Conservation (phyloP, 2,797 vertebrate genomes). For the Neoniphon sammara region DNA sequence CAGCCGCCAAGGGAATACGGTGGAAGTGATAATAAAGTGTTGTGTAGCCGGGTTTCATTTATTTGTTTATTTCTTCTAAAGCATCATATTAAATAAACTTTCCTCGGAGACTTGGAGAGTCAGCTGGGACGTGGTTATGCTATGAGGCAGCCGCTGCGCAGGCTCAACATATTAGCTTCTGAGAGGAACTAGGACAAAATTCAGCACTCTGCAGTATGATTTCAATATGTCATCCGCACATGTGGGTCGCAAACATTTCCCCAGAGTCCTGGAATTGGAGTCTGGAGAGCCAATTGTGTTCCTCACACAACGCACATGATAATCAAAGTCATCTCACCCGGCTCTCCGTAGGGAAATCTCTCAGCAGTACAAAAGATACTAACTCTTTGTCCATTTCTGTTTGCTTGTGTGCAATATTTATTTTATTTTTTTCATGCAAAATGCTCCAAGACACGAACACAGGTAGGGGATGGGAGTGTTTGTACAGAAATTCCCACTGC, state of each 20-base stretch:
- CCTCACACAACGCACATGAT: slow-evolving; percentile 17
- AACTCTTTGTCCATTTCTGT: slow-evolving; percentile 17
- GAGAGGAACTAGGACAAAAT: slow-evolving; percentile 53
- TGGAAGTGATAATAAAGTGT: slow-evolving; percentile 56
- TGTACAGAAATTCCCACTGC: slow-evolving; percentile 31
- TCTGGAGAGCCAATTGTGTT: slow-evolving; percentile 41
- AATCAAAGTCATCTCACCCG: slow-evolving; percentile 41
- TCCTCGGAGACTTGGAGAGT: slow-evolving; percentile 63
- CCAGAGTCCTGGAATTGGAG: slow-evolving; percentile 31
- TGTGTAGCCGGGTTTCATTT: slow-evolving; percentile 60
- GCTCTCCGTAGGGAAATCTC: slow-evolving; percentile 51
- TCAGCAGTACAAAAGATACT: neutral
- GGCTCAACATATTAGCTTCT: slow-evolving; percentile 55
- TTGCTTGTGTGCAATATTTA: slow-evolving; percentile 10
- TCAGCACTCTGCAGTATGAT: slow-evolving; percentile 34
- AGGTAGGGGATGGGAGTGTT: slow-evolving; percentile 4
- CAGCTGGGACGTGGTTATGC: slow-evolving; percentile 52
- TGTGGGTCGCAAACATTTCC: slow-evolving; percentile 51
- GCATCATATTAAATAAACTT: slow-evolving; percentile 71
- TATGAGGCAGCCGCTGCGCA: slow-evolving; percentile 28
- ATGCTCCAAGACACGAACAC: neutral
- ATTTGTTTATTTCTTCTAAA: slow-evolving; percentile 66
- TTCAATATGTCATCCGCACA: slow-evolving; percentile 66
- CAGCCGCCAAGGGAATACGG: slow-evolving; percentile 36
- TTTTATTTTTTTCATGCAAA: slow-evolving; percentile 1